phyloP scores from a whole-genome alignment of 2,888 invertebrate species.

The Hoplodrina blanda region DNA sequence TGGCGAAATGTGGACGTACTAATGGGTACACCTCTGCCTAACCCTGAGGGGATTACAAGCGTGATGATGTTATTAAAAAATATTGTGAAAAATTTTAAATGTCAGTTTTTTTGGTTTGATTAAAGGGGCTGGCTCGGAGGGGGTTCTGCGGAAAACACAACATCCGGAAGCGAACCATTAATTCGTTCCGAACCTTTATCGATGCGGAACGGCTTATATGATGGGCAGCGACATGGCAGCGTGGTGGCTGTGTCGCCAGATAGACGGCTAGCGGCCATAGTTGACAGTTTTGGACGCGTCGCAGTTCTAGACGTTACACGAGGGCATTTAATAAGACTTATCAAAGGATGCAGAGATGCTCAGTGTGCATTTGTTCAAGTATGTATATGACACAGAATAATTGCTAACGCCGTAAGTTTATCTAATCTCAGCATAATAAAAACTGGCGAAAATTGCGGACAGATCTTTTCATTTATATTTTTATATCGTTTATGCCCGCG shows the following conservation, averaged over 20 bases:
- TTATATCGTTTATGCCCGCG: no score
- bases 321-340: conserved; percentile 95
- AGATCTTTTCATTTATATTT: no score
- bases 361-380: conserved; percentile 98
- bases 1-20: no score
- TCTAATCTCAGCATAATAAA: not conserved
- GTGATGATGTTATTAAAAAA: not conserved
- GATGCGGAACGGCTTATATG: conserved; percentile 95
- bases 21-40: no score
- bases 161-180: conserved; percentile 82
- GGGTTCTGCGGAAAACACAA: conserved; percentile 75
- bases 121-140: conserved; percentile 87
- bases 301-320: conserved; percentile 95
- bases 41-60: no score
- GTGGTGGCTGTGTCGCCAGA: conserved; percentile 94
- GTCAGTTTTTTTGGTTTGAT: conserved; percentile 2
- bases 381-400: conserved; percentile 14
- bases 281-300: conserved; percentile 97
- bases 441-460: not conserved
- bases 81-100: no score
- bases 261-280: conserved; percentile 94
- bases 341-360: conserved; percentile 99
- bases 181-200: conserved; percentile 94
- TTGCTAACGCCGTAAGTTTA: not conserved
- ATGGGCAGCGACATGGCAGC: conserved; percentile 94